These are phyloP conservation scores for Trichonephila clavata DNA, from an alignment of 1,140 invertebrate genomes.

Conservation along the genomic window DNA sequence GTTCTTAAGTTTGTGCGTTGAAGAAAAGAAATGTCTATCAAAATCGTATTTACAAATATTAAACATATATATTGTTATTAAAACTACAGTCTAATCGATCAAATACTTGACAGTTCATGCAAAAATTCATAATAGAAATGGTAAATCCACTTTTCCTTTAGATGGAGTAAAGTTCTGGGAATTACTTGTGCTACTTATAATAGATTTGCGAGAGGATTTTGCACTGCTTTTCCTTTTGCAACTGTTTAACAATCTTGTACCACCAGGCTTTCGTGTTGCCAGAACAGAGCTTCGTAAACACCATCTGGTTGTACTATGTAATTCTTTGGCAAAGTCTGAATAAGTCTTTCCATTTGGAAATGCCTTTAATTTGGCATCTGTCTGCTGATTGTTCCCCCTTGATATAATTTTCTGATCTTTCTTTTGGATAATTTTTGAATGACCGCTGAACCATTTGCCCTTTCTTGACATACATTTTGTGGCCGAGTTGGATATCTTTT, in stretches of 20 bases:
- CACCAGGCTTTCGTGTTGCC: slow-evolving; percentile 8
- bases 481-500: not conserved
- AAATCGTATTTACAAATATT: no score
- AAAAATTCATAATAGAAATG: no score
- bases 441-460: no score
- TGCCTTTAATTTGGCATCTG: not conserved
- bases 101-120: no score
- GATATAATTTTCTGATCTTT: not conserved
- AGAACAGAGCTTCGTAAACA: slow-evolving; percentile 59
- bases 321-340: slow-evolving; percentile 23
- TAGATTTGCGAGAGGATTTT: slow-evolving; percentile 6
- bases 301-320: slow-evolving; percentile 37
- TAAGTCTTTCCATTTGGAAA: slow-evolving; percentile 33
- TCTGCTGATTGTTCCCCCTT: not conserved
- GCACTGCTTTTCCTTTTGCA: slow-evolving; percentile 27
- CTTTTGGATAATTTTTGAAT: not conserved
- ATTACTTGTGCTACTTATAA: not conserved
- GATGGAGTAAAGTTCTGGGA: not conserved
- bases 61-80: no score
- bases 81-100: no score
- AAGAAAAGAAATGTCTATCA: no score
- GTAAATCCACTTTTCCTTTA: not conserved
- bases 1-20: no score
- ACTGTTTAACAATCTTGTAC: slow-evolving; percentile 31
- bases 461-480: not conserved